Conservation (phyloP, 2,113 vertebrate genomes). For the Equus przewalskii region DNA sequence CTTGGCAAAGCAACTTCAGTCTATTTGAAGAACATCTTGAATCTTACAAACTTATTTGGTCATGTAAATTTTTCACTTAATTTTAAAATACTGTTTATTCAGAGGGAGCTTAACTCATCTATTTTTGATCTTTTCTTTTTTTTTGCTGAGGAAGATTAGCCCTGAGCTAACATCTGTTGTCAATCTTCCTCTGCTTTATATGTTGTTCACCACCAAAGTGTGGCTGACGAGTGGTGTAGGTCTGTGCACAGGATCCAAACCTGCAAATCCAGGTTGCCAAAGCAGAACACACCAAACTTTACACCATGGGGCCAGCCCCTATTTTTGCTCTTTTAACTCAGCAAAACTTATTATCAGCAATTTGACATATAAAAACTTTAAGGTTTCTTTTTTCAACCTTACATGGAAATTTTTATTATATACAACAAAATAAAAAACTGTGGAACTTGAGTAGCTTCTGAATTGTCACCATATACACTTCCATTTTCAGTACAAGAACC, state of each 20-base stretch:
- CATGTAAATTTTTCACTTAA: constrained; percentile 46
- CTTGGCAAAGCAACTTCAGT: neutral
- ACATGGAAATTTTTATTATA: neutral
- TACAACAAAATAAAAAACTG: constrained; percentile 32
- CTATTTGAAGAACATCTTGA: constrained; percentile 43
- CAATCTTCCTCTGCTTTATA: no score
- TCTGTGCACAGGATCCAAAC: no score
- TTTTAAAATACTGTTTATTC: constrained; percentile 29
- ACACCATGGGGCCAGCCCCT: neutral
- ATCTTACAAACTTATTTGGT: constrained; percentile 35
- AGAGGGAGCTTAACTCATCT: neutral
- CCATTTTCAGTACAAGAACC: constrained; percentile 18
- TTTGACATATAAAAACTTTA: neutral
- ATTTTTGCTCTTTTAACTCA: neutral
- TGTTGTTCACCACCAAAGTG: no score
- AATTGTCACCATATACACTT: neutral
- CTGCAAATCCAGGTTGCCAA: no score
- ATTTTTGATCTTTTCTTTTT: neutral
- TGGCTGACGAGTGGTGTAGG: no score
- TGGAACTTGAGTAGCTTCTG: neutral
- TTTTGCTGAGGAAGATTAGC: no score
- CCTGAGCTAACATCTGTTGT: no score
- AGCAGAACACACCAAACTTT: no score
- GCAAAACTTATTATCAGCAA: constrained; percentile 8
- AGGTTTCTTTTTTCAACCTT: neutral